These are phyloP conservation scores for Platerodrilus igneus DNA, from an alignment of 2,888 invertebrate species.

Conservation along the genomic window DNA sequence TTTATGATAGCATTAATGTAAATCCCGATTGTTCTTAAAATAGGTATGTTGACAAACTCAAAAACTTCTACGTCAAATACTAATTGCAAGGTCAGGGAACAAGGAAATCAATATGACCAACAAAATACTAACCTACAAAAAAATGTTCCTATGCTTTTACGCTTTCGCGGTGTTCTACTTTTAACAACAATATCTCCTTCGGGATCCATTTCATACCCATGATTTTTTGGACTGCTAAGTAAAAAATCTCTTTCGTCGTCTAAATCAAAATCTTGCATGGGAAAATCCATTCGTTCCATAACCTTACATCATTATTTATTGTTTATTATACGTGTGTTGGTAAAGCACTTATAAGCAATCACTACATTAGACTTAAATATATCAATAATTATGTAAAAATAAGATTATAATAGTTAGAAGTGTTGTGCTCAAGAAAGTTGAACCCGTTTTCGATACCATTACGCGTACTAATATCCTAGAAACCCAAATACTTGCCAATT, in stretches of 20 bases:
- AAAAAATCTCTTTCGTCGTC: slow-evolving; percentile 48
- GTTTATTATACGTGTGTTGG: too few species aligned
- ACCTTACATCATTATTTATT: slow-evolving; percentile 15
- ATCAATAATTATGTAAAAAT: too few species aligned
- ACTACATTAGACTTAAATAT: too few species aligned
- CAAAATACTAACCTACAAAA: slow-evolving; percentile 40
- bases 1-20: too few species aligned
- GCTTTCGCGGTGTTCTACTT: slow-evolving; percentile 40
- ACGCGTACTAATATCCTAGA: too few species aligned
- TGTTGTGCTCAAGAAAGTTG: too few species aligned
- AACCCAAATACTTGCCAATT: too few species aligned
- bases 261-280: slow-evolving; percentile 47
- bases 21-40: not conserved
- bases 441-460: too few species aligned
- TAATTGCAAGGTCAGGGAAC: not conserved
- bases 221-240: slow-evolving; percentile 40
- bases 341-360: too few species aligned
- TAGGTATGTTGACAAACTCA: not conserved
- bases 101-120: slow-evolving; percentile 8
- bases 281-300: slow-evolving; percentile 45
- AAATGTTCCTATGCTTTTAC: slow-evolving; percentile 37
- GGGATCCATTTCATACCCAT: slow-evolving; percentile 47
- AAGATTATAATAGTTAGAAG: too few species aligned
- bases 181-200: slow-evolving; percentile 37
- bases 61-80: not conserved